Evolutionary conservation across 2,113 vertebrate species (phyloP).

Genomic region (Sylvietta virens): DNA sequence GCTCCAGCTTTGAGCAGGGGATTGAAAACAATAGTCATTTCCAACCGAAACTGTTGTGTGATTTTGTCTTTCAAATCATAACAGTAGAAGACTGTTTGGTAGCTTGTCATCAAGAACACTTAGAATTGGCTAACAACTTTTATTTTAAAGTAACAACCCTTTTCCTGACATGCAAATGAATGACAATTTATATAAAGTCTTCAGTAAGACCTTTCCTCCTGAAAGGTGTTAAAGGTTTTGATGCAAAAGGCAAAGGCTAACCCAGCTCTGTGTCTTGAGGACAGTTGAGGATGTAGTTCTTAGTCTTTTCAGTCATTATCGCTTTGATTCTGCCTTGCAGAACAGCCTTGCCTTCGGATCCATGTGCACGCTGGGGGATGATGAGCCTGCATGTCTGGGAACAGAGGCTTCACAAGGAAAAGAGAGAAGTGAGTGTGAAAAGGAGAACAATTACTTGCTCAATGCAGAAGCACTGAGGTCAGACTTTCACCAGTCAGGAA

Average conservation of each 20-base stretch:
- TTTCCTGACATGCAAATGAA: neutral
- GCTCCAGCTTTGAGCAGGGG: neutral
- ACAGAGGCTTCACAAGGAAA: conserved; percentile 25
- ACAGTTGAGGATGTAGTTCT: neutral
- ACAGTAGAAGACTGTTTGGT: neutral
- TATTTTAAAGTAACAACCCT: neutral
- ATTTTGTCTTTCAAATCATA: neutral
- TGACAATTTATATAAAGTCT: neutral
- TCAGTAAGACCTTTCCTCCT: neutral
- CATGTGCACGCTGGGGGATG: neutral
- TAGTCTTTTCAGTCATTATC: neutral
- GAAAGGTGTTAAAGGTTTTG: neutral
- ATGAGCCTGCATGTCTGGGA: conserved; percentile 15
- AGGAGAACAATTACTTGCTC: conserved; percentile 67
- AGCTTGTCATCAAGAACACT: neutral
- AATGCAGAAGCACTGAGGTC: conserved; percentile 81
- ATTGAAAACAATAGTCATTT: neutral
- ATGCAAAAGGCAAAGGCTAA: neutral
- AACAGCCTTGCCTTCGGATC: conserved; percentile 23
- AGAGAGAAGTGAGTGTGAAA: conserved; percentile 20
- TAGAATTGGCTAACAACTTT: neutral
- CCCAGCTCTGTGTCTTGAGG: neutral
- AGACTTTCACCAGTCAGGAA: conserved; percentile 71
- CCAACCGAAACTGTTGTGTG: neutral
- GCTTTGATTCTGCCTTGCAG: neutral